phyloP scores from a whole-genome alignment of 2,888 invertebrate species.

The Epiblema foenella region DNA sequence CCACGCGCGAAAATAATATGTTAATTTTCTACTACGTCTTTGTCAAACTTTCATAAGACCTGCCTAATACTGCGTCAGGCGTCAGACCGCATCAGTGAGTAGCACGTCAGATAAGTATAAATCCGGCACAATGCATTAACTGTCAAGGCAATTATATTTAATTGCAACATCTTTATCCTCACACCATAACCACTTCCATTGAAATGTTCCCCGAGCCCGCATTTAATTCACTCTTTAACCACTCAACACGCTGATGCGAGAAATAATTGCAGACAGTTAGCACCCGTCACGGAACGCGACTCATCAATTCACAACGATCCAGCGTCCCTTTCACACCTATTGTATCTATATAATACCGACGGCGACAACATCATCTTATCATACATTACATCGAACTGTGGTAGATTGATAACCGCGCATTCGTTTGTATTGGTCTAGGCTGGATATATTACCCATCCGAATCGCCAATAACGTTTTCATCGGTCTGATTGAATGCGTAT shows the following conservation, averaged over 20 bases:
- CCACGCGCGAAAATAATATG: no score
- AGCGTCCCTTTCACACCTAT: slow-evolving; percentile 15
- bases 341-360: neutral
- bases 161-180: slow-evolving; percentile 1
- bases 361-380: slow-evolving; percentile 28
- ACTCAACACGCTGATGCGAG: slow-evolving; percentile 36
- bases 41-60: no score
- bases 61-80: no score
- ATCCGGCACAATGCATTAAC: neutral
- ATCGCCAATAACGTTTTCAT: slow-evolving; percentile 41
- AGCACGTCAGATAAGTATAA: no score
- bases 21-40: no score
- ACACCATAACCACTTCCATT: slow-evolving; percentile 10
- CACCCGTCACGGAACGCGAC: slow-evolving; percentile 31
- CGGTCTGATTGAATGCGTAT: slow-evolving; percentile 39
- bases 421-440: slow-evolving; percentile 44
- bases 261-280: slow-evolving; percentile 41
- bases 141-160: neutral
- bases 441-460: slow-evolving; percentile 37
- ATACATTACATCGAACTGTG: slow-evolving; percentile 36
- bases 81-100: no score
- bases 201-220: slow-evolving; percentile 21
- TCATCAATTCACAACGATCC: slow-evolving; percentile 32
- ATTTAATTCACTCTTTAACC: slow-evolving; percentile 39
- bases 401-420: slow-evolving; percentile 36